Percentiles rank a stretch among this genome's conserved stretches.
phyloP scores from a whole-genome alignment of 2,888 invertebrate species.

The Parthenolecanium corni region DNA sequence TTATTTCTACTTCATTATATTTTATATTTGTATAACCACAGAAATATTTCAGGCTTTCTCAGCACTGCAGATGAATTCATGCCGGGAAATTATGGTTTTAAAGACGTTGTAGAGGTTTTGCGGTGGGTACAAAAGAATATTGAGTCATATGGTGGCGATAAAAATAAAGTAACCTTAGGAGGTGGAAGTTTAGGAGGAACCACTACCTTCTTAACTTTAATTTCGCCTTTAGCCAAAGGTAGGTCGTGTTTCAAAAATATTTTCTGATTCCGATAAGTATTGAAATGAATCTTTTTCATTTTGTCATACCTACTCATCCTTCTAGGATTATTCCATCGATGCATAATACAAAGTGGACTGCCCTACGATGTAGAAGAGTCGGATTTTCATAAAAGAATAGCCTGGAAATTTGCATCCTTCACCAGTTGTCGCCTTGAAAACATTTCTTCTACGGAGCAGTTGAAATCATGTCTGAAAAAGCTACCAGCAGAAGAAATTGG shows the following conservation, averaged over 20 bases:
- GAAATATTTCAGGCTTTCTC: slow-evolving; percentile 30
- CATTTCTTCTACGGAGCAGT: slow-evolving; percentile 40
- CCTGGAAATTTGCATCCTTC: too few species aligned
- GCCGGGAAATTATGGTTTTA: slow-evolving; percentile 30
- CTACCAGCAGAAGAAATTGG: slow-evolving; percentile 47
- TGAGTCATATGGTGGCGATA: slow-evolving; percentile 29
- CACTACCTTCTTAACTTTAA: slow-evolving; percentile 15
- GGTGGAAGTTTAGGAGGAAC: slow-evolving; percentile 31
- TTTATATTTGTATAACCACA: too few species aligned
- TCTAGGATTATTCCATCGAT: too few species aligned
- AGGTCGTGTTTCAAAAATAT: too few species aligned
- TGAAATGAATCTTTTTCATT: too few species aligned
- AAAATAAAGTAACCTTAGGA: slow-evolving; percentile 30
- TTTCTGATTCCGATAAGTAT: too few species aligned
- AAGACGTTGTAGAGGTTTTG: slow-evolving; percentile 28
- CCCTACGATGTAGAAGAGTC: too few species aligned
- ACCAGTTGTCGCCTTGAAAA: too few species aligned
- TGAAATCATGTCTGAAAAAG: slow-evolving; percentile 52
- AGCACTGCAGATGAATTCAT: slow-evolving; percentile 29
- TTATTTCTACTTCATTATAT: too few species aligned
- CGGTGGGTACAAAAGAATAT: slow-evolving; percentile 30
- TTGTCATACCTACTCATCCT: too few species aligned
- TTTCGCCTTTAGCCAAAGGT: slow-evolving; percentile 32
- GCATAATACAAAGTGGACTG: too few species aligned
- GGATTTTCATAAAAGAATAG: too few species aligned